These are phyloP conservation scores for Rhabdomys pumilio DNA, from an alignment of 2,797 vertebrate species.

Conservation along the genomic window DNA sequence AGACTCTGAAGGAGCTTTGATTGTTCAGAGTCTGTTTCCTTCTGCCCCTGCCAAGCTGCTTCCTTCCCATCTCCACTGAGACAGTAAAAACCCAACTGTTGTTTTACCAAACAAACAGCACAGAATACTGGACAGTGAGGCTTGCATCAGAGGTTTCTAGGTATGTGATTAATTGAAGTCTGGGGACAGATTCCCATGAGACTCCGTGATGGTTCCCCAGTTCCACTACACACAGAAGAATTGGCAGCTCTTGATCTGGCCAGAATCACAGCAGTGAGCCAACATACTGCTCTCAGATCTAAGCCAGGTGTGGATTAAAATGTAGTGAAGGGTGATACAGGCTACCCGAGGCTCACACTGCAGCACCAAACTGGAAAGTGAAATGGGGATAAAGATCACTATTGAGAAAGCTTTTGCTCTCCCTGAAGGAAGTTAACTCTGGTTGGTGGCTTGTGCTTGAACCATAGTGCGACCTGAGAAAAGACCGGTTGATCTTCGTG, in stretches of 20 bases:
- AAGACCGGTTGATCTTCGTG: background rate
- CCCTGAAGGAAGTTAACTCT: background rate
- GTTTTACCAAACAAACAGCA: background rate
- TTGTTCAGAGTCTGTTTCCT: background rate
- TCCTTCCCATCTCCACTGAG: background rate
- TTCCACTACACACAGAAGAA: background rate
- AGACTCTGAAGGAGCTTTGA: background rate
- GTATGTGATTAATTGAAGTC: conserved; percentile 26
- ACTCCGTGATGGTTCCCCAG: background rate
- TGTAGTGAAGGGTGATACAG: background rate
- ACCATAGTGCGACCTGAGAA: background rate
- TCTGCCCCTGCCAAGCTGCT: background rate
- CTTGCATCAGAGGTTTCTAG: background rate
- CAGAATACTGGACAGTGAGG: background rate
- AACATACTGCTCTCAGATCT: background rate
- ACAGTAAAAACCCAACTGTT: background rate
- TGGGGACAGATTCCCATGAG: conserved; percentile 47
- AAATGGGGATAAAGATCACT: background rate
- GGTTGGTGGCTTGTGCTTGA: background rate
- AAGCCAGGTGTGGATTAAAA: background rate
- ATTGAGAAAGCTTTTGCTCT: background rate
- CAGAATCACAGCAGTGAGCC: background rate
- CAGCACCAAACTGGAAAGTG: background rate
- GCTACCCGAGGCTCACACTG: background rate
- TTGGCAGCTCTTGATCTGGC: background rate